phyloP scores from a whole-genome alignment of 2,888 invertebrate species.

The Aleiodes testaceus region DNA sequence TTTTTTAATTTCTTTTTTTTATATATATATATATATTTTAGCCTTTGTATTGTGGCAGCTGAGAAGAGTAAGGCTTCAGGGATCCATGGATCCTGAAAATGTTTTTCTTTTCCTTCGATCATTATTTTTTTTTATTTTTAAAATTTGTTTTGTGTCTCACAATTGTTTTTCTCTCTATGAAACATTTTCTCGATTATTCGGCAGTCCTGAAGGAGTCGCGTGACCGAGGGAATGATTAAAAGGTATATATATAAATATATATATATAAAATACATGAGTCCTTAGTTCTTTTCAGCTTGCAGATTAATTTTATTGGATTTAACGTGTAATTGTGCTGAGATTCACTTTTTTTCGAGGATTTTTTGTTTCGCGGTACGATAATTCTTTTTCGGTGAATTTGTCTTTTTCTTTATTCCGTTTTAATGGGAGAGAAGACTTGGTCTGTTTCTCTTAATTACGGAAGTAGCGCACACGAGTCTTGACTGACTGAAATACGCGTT shows the following conservation, averaged over 20 bases:
- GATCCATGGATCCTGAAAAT: background rate
- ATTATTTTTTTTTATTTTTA: slow-evolving; percentile 3
- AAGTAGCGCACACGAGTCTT: slow-evolving; percentile 53
- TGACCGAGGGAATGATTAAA: slow-evolving; percentile 20
- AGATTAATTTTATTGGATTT: slow-evolving; percentile 29
- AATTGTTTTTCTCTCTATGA: background rate
- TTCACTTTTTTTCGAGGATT: slow-evolving; percentile 1
- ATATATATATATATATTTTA: slow-evolving; percentile 26
- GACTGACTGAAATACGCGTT: slow-evolving; percentile 58
- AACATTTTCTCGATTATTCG: slow-evolving; percentile 14
- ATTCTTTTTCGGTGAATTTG: background rate
- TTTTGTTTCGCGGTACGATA: background rate
- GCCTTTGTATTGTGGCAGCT: slow-evolving; percentile 53
- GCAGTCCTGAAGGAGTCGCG: slow-evolving; percentile 34
- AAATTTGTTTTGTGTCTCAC: slow-evolving; percentile 2
- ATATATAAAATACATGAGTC: slow-evolving; percentile 27
- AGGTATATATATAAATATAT: background rate
- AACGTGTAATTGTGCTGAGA: slow-evolving; percentile 5
- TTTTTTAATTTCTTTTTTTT: slow-evolving; percentile 28
- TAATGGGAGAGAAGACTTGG: background rate
- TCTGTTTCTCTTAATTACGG: slow-evolving; percentile 13
- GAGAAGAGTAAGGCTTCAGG: slow-evolving; percentile 15
- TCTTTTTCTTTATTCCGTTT: background rate
- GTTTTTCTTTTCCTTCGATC: background rate
- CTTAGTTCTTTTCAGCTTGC: slow-evolving; percentile 35